Base-by-base conservation (phyloP, 2,888 invertebrate genomes). In the Proisotoma minuta region DNA sequence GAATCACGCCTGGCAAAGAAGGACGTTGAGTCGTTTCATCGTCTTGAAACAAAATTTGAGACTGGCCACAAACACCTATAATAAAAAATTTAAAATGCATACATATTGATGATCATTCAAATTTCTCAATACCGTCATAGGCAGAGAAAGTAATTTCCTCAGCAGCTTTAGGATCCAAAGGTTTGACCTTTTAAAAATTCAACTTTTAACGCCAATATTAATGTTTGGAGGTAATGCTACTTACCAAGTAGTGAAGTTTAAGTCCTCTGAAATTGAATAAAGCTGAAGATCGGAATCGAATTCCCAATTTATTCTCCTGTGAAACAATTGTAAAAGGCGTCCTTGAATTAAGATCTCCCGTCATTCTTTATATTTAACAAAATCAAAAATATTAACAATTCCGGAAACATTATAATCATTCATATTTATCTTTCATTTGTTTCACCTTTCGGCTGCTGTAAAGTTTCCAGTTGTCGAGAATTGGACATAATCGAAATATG, bases 251-350 rank as follows among this genome's bases (percentile, higher is more conserved):
- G 28, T 73, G 72, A 15, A 73, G 47, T 57, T 72, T 73, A 24
- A 73, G 48, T 39, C 73, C 73, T 43, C 73, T 58, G 66, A 72
- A 73, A 62, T 70, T 72, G 62, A 73, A 73, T 10, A 73, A 60
- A 15, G 68, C 62, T 3, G 73, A 73, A 18, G 73, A 73, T 20
- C 69, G 66, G 65, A 73, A 73, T 54, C 72, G 65, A 59, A 73
- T 62, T 43, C 72, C 71, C 60, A 73, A 66, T 62, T 68, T 70
- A 60, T 73, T 73, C 28, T 57, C 59, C 34, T 70, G 64, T 39
- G 72, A 72, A 1, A 59, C 60, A 26, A 73, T 62, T 10, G 66
- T 69, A 56, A 73, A 65, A 10, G 73, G 73, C 39, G 73, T 73
- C 27, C 71, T 65, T 10, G 63, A 59, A 50, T 72, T 72, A 58